Base-by-base conservation (phyloP, 1,140 invertebrate genomes). In the Frieseomelitta varia region DNA sequence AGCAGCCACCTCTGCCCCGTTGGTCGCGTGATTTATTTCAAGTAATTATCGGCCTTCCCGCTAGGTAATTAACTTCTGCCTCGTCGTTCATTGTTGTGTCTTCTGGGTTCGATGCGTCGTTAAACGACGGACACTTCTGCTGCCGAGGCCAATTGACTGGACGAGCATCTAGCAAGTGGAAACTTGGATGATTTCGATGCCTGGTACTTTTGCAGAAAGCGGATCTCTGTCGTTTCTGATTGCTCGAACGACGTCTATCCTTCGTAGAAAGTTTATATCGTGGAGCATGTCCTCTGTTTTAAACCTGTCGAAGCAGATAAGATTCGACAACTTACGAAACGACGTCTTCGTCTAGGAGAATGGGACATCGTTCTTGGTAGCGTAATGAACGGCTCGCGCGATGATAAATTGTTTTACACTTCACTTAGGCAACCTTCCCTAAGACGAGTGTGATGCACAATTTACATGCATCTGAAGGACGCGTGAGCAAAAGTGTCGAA, bases 341-440 rank as follows among this genome's bases (percentile, higher is more conserved):
- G 6, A 67, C 2, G n/a, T 47, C 55, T 6, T 21, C 10, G 10
- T 61, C 80, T 14, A 77, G 30, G 34, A 51, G 72, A 68, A 55
- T 63, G 65, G 67, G 78, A 74, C 63, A 74, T 79, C 85, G 81
- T 68, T 78, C 83, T 63, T 87, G 85, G 88, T 79, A 58, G 87
- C 90, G 87, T 94, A 94, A 94, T 94, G 94, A 94, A 93, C 91
- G 90, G 90, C 93, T 90, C 93, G 92, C 82, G 84, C 79, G 89
- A 91, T 94, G 94, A 95, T 94, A 93, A 94, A 94, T 95, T 94
- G 93, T 94, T 94, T 94, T 93, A 87, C 92, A 94, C 92, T 92
- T 94, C 91, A 89, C 89, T 75, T 65, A 80, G 47, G 65, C 67
- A 89, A 84, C 85, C 87, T 89, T 89, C 85, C 81, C 85, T 89